Conservation (phyloP, 1,140 invertebrate species). For the Ectropis grisescens region DNA sequence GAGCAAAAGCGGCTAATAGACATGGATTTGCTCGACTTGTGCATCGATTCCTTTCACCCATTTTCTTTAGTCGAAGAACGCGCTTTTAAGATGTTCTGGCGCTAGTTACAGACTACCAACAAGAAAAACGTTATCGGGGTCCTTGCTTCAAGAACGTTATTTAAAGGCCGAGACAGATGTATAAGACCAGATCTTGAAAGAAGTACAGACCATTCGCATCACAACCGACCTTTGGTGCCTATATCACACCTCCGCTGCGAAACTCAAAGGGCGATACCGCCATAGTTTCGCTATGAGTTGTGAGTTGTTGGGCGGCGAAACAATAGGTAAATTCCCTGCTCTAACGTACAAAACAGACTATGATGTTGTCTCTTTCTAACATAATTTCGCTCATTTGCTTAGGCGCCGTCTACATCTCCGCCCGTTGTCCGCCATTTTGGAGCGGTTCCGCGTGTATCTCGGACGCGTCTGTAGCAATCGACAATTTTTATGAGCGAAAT, state of each 20-base stretch:
- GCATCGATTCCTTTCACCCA: too few relatives aligned
- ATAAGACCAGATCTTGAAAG: too few relatives aligned
- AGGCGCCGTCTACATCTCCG: conserved; percentile 2
- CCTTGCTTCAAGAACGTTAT: too few relatives aligned
- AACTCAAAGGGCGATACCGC: conserved; percentile 1
- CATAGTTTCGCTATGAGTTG: not conserved
- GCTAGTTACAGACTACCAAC: too few relatives aligned
- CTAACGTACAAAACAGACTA: conserved; percentile 1
- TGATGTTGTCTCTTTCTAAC: conserved; percentile 1
- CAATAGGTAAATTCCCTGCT: not conserved
- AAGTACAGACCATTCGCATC: conserved; percentile 3
- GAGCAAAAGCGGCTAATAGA: too few relatives aligned
- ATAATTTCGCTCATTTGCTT: not conserved
- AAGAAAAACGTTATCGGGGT: too few relatives aligned
- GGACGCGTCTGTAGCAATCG: conserved; percentile 1
- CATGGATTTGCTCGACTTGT: too few relatives aligned
- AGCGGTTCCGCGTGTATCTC: conserved; percentile 1
- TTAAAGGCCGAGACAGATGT: too few relatives aligned
- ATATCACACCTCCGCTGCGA: conserved; percentile 2
- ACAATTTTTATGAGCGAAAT: not conserved
- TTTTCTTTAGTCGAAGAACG: too few relatives aligned
- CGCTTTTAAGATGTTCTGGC: too few relatives aligned
- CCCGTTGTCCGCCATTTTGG: conserved; percentile 3
- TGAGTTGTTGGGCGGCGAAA: not conserved
- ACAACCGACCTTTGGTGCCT: too few relatives aligned